Base-by-base conservation (phyloP, 1,140 invertebrate species). In the Steinernema feltiae region DNA sequence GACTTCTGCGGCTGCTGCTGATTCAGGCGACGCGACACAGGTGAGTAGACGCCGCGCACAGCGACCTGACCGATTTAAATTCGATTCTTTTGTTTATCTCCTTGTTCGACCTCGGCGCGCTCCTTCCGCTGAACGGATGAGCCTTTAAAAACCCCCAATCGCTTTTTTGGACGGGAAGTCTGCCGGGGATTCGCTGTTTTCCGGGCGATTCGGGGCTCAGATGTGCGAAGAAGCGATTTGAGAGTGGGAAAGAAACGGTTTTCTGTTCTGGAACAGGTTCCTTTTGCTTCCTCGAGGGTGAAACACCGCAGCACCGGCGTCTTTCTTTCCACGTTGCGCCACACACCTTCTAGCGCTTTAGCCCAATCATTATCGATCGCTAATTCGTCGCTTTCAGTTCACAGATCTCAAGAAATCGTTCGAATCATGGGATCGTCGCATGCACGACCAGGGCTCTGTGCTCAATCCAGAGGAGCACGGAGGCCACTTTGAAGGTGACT, bases 381-480 rank as follows among this genome's bases (percentile, higher is more conserved):
- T 30, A 15, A 76, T 12, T 18, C 7, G 21, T 69, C 27, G 7
- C 12, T 53, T 77, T 78, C 21, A 76, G 75, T 63, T 27, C 24
- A 31, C 18, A 48, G 35, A 76, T 24, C 73, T 76, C 35, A 27
- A 48, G 29, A 46, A 74, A 21, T 69, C 29, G 12, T 30, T 80
- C 32, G 70, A 71, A 7, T 63, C 48, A 18, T 78, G 24, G 48
- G 71, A 78, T 30, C n/a, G 69, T 21, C 72, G 70, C 29, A 74
- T 15, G 27, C 31, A 41, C 32, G 53, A 80, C 29, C 72, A 80
- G 53, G 76, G 70, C 27, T 32, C 74, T 69, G 69, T 31, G 2
- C 32, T 79, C 32, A 84, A 76, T 71, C 83, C 84, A 27, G 83
- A 86, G 48, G 83, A 85, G 73, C 74, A 78, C 30, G 83, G 84